These are phyloP conservation scores for Sinopyrophorus schimmeli DNA, from an alignment of 2,888 invertebrate genomes.

Conservation along the genomic window DNA sequence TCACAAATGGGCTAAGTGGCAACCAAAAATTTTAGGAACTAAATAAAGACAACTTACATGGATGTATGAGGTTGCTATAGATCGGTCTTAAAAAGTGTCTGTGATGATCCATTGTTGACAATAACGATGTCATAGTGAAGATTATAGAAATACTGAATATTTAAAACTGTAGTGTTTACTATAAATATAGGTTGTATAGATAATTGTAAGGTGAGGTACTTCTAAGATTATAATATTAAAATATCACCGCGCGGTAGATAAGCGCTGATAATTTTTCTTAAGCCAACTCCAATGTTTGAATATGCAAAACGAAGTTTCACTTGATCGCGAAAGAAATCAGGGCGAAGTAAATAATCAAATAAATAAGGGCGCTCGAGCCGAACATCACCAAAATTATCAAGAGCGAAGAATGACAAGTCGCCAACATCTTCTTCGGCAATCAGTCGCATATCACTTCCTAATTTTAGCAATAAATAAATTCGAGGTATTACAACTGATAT, in stretches of 20 bases:
- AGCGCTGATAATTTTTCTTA: constrained; percentile 29
- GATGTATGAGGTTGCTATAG: constrained; percentile 24
- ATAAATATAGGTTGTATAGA: constrained; percentile 50
- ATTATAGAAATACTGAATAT: constrained; percentile 52
- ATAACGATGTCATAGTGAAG: constrained; percentile 52
- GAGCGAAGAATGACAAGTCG: too few relatives aligned
- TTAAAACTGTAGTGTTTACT: constrained; percentile 53
- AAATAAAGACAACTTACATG: constrained; percentile 16
- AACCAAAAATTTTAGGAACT: constrained; percentile 1
- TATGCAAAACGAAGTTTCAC: constrained; percentile 13
- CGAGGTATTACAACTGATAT: too few relatives aligned
- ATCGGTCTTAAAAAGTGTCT: constrained; percentile 45
- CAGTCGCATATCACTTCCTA: too few relatives aligned
- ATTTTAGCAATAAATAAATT: too few relatives aligned
- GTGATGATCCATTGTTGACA: constrained; percentile 40
- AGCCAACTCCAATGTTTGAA: constrained; percentile 4
- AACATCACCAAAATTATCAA: constrained; percentile 40
- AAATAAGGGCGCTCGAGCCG: constrained; percentile 45
- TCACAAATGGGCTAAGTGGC: too few relatives aligned
- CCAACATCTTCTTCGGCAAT: too few relatives aligned
- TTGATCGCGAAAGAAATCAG: constrained; percentile 37
- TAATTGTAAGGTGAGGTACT: constrained; percentile 48
- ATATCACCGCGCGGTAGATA: constrained; percentile 26
- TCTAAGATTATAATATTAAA: constrained; percentile 37
- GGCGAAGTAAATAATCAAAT: constrained; percentile 42